A percentile compares a stretch with the other conserved stretches of the same genome.
phyloP scores from a whole-genome alignment of 2,797 vertebrate species.

The Smutsia gigantea region DNA sequence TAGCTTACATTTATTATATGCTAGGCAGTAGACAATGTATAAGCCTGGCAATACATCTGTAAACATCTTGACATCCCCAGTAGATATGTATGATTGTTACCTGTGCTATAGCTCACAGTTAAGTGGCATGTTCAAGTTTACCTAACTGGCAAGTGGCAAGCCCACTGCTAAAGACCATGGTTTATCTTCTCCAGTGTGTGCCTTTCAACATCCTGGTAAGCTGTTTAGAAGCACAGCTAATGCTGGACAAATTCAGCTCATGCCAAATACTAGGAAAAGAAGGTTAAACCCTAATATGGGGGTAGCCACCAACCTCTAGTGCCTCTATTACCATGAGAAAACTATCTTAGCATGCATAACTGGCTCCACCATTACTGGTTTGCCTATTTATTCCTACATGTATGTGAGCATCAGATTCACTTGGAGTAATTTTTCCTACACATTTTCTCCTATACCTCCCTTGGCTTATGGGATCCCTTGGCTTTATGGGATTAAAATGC shows the following conservation, averaged over 20 bases:
- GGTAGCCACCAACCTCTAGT: neutral
- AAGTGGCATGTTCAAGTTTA: neutral
- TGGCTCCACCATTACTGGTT: neutral
- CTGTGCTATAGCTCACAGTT: neutral
- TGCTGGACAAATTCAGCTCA: neutral
- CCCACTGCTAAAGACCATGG: neutral
- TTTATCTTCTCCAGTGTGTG: neutral
- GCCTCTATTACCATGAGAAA: neutral
- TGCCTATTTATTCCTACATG: neutral
- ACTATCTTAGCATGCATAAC: too few relatives aligned
- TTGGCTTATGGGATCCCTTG: neutral
- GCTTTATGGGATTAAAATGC: neutral
- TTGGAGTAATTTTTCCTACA: neutral
- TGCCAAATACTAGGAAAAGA: neutral
- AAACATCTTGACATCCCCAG: neutral
- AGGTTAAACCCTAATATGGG: neutral
- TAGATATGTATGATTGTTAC: neutral
- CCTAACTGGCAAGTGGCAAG: neutral
- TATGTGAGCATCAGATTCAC: neutral
- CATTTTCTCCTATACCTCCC: neutral
- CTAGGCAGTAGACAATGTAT: neutral
- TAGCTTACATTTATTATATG: neutral
- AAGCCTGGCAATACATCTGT: neutral
- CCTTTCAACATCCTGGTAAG: neutral
- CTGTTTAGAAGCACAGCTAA: neutral